These are phyloP conservation scores for Orchesella cincta DNA, from an alignment of 1,140 invertebrate genomes.

Conservation along the genomic window DNA sequence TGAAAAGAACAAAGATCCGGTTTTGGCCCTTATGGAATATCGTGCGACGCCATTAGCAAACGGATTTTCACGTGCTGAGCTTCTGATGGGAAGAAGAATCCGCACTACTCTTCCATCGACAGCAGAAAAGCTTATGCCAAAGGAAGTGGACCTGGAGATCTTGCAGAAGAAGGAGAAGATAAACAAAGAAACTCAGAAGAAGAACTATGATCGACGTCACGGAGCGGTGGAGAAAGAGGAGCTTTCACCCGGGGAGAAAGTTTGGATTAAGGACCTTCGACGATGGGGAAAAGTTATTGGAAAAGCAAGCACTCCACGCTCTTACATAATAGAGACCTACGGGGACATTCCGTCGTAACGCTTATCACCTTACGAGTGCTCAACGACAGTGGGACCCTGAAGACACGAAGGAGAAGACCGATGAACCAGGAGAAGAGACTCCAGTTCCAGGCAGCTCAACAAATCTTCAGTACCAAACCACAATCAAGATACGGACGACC, in stretches of 20 bases:
- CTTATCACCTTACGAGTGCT: no score
- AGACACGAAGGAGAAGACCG: no score
- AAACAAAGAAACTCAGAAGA: slow-evolving; percentile 35
- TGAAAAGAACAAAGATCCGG: no score
- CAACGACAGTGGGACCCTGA: no score
- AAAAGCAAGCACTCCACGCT: slow-evolving; percentile 20
- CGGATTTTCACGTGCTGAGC: slow-evolving; percentile 49
- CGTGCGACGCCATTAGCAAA: slow-evolving; percentile 51
- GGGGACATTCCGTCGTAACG: no score
- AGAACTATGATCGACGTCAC: slow-evolving; percentile 35
- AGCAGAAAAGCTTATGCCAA: slow-evolving; percentile 34
- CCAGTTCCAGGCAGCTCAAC: no score
- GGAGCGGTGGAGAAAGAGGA: not conserved
- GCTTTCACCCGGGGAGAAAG: slow-evolving; percentile 29
- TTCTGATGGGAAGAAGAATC: slow-evolving; percentile 48
- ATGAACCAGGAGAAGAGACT: no score
- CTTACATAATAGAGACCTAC: slow-evolving; percentile 32
- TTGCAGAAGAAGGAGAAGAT: slow-evolving; percentile 37
- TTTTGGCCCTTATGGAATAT: no score
- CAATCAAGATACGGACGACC: no score
- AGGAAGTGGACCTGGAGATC: no score
- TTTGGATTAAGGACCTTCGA: slow-evolving; percentile 36
- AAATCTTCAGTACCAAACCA: no score
- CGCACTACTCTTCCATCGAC: slow-evolving; percentile 39
- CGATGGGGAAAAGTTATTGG: slow-evolving; percentile 28